phyloP scores from a whole-genome alignment of 1,140 invertebrate genomes.

The Phenacoccus solenopsis region DNA sequence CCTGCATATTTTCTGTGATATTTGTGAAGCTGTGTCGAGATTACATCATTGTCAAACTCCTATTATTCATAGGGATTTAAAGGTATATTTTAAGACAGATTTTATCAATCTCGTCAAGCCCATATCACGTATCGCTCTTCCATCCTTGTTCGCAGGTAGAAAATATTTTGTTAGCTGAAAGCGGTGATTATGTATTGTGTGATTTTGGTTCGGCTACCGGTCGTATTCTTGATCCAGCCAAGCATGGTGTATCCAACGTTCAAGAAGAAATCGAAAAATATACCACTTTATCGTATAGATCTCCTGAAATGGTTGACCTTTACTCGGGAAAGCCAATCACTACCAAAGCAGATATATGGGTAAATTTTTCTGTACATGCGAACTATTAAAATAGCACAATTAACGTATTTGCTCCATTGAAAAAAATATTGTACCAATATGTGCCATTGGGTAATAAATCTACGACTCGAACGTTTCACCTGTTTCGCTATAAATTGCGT shows the following conservation, averaged over 20 bases:
- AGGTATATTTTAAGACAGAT: constrained; percentile 41
- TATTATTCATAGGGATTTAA: constrained; percentile 89
- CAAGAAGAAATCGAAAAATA: constrained; percentile 92
- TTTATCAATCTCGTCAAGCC: not conserved
- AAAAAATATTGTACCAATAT: too few relatives aligned
- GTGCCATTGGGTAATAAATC: too few relatives aligned
- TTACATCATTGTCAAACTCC: constrained; percentile 90
- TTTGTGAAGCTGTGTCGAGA: constrained; percentile 81
- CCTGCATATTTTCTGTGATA: constrained; percentile 85
- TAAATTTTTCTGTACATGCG: too few relatives aligned
- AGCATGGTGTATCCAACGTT: constrained; percentile 55
- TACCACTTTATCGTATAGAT: constrained; percentile 82
- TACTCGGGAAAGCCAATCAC: constrained; percentile 78
- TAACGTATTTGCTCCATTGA: too few relatives aligned
- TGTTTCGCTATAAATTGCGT: too few relatives aligned
- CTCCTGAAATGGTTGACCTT: constrained; percentile 93
- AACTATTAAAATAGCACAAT: too few relatives aligned
- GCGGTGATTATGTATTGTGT: constrained; percentile 68
- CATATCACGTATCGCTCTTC: too few relatives aligned
- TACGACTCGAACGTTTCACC: too few relatives aligned
- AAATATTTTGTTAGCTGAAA: constrained; percentile 71
- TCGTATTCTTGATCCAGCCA: constrained; percentile 57
- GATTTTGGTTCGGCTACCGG: constrained; percentile 84
- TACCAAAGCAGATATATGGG: constrained; percentile 89
- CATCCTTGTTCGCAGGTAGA: constrained; percentile 48